Conservation (phyloP, 2,797 vertebrate species). For the Acipenser oxyrinchus region DNA sequence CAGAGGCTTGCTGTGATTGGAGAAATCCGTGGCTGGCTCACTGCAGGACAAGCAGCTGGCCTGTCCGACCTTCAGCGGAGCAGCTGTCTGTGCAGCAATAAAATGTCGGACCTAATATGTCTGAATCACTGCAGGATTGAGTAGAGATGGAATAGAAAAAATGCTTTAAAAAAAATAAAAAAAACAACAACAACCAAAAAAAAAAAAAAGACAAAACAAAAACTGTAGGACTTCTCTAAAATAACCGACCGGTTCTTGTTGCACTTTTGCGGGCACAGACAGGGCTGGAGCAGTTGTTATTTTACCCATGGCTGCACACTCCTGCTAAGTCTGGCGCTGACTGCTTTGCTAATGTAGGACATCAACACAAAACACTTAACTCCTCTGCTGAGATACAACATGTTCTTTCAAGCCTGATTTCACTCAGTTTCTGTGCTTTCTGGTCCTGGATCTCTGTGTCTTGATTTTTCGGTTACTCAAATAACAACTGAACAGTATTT, state of each 20-base stretch:
- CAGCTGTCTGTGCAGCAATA: slow-evolving; percentile 1
- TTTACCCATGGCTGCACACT: not conserved
- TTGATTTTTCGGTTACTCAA: too few relatives aligned
- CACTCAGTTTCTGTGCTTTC: too few relatives aligned
- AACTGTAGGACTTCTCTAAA: not conserved
- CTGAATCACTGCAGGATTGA: not conserved
- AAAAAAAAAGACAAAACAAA: not conserved
- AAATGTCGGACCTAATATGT: not conserved
- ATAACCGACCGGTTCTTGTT: not conserved
- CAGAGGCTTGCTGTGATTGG: not conserved
- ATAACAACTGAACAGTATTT: too few relatives aligned
- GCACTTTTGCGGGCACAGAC: not conserved
- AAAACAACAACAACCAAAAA: not conserved
- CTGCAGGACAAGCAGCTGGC: not conserved
- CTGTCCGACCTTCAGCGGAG: not conserved
- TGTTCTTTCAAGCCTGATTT: too few relatives aligned
- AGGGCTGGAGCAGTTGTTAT: not conserved
- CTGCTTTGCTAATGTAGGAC: too few relatives aligned
- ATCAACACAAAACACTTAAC: too few relatives aligned
- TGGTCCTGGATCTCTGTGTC: too few relatives aligned
- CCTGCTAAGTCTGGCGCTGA: too few relatives aligned
- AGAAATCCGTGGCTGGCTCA: not conserved
- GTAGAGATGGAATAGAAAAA: not conserved
- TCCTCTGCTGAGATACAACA: too few relatives aligned
- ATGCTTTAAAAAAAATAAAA: not conserved